Conservation (phyloP, 2,797 vertebrate species). For the Leptodactylus fallax region DNA sequence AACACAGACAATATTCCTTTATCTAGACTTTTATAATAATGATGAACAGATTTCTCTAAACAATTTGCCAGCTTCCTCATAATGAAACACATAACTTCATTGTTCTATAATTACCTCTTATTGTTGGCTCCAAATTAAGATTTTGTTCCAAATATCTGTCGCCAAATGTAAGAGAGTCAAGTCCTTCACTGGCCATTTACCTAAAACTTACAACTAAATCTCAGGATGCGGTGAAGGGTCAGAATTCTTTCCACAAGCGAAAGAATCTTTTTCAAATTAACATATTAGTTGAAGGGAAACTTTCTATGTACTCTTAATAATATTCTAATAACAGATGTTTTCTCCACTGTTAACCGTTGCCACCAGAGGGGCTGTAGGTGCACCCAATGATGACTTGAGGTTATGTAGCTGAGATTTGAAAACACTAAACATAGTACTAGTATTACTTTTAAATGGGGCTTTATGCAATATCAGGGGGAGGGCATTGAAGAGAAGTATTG, state of each 20-base stretch:
- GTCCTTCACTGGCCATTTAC: not conserved
- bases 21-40: not conserved
- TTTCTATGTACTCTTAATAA: not conserved
- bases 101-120: constrained; percentile 24
- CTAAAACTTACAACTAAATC: not conserved
- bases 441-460: no score
- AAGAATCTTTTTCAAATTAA: not conserved
- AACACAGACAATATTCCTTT: constrained; percentile 15
- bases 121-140: not conserved
- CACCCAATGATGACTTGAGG: not conserved
- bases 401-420: not conserved
- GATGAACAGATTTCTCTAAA: constrained; percentile 10
- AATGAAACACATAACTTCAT: constrained; percentile 34
- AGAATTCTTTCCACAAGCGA: not conserved
- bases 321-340: not conserved
- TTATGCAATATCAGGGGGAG: no score
- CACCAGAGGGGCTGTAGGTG: not conserved
- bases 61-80: constrained; percentile 31
- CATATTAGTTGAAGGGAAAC: not conserved
- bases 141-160: not conserved
- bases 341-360: not conserved
- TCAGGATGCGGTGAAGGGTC: not conserved
- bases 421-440: not conserved
- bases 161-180: not conserved
- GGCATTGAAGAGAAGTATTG: no score